phyloP scores from a whole-genome alignment of 2,888 invertebrate species.

The Scaptomyza flava region DNA sequence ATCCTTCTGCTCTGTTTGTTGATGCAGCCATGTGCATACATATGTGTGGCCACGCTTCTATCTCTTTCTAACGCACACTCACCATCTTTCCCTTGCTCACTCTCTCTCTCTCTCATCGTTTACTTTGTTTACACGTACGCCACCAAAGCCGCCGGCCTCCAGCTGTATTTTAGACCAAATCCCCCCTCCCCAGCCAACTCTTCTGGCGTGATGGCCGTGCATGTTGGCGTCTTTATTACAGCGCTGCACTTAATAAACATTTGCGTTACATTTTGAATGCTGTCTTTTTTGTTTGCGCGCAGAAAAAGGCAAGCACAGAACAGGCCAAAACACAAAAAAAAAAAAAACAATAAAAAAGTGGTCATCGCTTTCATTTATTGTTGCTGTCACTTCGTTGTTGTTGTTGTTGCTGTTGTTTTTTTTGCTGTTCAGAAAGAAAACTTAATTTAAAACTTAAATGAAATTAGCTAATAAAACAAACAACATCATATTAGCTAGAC shows the following conservation, averaged over 20 bases:
- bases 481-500: constrained; percentile 9
- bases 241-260: constrained; percentile 76
- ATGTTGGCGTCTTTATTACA: constrained; percentile 74
- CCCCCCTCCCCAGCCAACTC: constrained; percentile 6
- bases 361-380: constrained; percentile 48
- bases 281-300: constrained; percentile 12
- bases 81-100: neutral
- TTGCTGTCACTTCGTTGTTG: constrained; percentile 43
- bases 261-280: constrained; percentile 67
- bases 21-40: constrained; percentile 35
- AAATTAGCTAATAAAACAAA: constrained; percentile 60
- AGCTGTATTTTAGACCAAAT: constrained; percentile 21
- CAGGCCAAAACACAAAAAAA: neutral
- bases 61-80: neutral
- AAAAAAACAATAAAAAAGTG: constrained; percentile 13
- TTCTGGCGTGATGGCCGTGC: constrained; percentile 27
- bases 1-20: constrained; percentile 11
- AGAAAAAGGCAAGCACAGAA: constrained; percentile 4
- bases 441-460: constrained; percentile 66
- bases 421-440: constrained; percentile 31
- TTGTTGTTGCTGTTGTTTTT: neutral
- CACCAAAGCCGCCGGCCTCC: constrained; percentile 32
- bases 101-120: constrained; percentile 21
- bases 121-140: constrained; percentile 72
- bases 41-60: constrained; percentile 1